A percentile compares a stretch with the other conserved stretches of the same genome.
phyloP scores from a whole-genome alignment of 2,797 vertebrate species.

The Rhinoraja longicauda region DNA sequence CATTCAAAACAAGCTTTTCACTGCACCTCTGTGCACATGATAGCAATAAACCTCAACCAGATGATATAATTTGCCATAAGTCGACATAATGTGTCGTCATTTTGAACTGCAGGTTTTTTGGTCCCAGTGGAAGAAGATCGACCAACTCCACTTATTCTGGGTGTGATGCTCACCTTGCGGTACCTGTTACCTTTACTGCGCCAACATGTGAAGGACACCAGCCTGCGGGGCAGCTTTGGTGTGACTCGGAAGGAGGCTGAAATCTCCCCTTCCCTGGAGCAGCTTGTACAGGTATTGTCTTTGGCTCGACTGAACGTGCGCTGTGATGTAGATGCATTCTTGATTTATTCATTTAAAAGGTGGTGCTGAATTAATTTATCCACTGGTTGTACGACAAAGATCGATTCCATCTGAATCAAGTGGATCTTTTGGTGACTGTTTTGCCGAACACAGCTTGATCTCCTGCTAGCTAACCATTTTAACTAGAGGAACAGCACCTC shows the following conservation, averaged over 20 bases:
- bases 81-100: not conserved
- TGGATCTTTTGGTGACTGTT: too few relatives aligned
- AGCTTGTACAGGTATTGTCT: slow-evolving; percentile 75
- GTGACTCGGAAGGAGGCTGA: slow-evolving; percentile 87
- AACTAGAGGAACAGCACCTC: too few relatives aligned
- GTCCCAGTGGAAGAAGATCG: slow-evolving; percentile 80
- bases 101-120: slow-evolving; percentile 66
- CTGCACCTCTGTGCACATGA: too few relatives aligned
- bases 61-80: not conserved
- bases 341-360: not conserved
- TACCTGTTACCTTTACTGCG: slow-evolving; percentile 91
- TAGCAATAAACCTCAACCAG: too few relatives aligned
- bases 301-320: not conserved
- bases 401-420: not conserved
- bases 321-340: not conserved
- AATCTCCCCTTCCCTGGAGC: slow-evolving; percentile 80
- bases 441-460: too few relatives aligned
- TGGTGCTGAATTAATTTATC: not conserved
- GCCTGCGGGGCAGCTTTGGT: slow-evolving; percentile 94
- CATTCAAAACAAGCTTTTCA: too few relatives aligned
- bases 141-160: slow-evolving; percentile 77
- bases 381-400: too few relatives aligned
- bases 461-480: too few relatives aligned
- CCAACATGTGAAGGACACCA: slow-evolving; percentile 86
- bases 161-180: slow-evolving; percentile 83